These are phyloP conservation scores for Gymnocheta viridis DNA, from an alignment of 2,888 invertebrate species.

Conservation along the genomic window DNA sequence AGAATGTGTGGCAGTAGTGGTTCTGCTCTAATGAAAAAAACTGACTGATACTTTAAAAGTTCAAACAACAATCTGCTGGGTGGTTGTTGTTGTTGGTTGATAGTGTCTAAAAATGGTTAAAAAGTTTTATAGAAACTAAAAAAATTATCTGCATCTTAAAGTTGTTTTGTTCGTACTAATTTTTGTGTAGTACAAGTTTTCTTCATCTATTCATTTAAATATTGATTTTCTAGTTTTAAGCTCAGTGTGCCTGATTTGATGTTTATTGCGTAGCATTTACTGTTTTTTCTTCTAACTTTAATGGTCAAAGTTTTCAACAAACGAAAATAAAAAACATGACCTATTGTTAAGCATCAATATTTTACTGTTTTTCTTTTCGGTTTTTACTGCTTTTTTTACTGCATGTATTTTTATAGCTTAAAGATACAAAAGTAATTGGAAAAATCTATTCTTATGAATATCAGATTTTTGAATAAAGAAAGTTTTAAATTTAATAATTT, in stretches of 20 bases:
- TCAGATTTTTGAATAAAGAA: neutral
- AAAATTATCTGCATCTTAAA: neutral
- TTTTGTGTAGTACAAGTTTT: neutral
- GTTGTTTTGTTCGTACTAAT: neutral
- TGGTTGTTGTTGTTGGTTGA: neutral
- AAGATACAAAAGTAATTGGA: slow-evolving; percentile 15
- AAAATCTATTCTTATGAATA: neutral
- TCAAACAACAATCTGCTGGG: neutral
- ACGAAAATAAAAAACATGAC: slow-evolving; percentile 42
- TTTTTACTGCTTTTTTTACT: slow-evolving; percentile 3
- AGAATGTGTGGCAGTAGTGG: neutral
- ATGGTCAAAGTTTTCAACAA: slow-evolving; percentile 9
- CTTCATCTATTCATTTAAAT: slow-evolving; percentile 11
- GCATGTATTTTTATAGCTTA: neutral
- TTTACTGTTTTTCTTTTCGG: neutral
- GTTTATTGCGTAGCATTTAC: neutral
- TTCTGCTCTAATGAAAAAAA: slow-evolving; percentile 1
- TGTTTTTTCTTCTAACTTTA: neutral
- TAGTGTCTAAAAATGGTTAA: neutral
- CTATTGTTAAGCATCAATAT: slow-evolving; percentile 27
- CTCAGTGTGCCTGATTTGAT: neutral
- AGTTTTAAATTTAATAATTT: neutral
- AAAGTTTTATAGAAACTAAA: neutral
- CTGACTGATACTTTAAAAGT: neutral
- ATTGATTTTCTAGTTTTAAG: slow-evolving; percentile 17